phyloP scores from a whole-genome alignment of 2,888 invertebrate species.

The Drosophila tripunctata region DNA sequence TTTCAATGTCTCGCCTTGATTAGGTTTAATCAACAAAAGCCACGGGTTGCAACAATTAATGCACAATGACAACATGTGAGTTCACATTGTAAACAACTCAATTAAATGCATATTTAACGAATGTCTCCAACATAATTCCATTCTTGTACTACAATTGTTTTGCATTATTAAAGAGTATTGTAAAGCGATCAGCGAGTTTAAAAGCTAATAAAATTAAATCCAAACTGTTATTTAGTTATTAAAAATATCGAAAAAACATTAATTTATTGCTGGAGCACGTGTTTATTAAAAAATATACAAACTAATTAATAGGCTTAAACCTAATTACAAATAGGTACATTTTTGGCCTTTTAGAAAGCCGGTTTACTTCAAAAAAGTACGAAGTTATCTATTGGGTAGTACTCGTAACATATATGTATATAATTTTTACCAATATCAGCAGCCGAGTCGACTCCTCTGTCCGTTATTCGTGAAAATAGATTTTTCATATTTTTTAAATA shows the following conservation, averaged over 20 bases:
- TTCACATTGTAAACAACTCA: constrained; percentile 40
- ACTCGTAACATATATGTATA: too few relatives aligned
- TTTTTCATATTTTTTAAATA: too few relatives aligned
- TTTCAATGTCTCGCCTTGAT: constrained; percentile 10
- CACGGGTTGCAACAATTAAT: constrained; percentile 3
- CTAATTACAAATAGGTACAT: too few relatives aligned
- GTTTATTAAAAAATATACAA: too few relatives aligned
- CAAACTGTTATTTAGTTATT: neutral
- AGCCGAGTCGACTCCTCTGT: too few relatives aligned
- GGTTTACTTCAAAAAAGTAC: too few relatives aligned
- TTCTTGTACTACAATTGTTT: neutral
- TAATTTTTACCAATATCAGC: too few relatives aligned
- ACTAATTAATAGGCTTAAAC: too few relatives aligned
- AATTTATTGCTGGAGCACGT: too few relatives aligned
- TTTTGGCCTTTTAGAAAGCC: too few relatives aligned
- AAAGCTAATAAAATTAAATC: neutral
- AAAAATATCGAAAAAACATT: neutral
- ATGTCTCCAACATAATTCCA: neutral
- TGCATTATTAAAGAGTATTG: neutral
- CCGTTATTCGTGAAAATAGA: too few relatives aligned
- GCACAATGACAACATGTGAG: constrained; percentile 16
- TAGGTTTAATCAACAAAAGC: constrained; percentile 9
- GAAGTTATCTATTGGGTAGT: too few relatives aligned
- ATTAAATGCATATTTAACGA: constrained; percentile 26
- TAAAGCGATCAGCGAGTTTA: neutral